Conservation (phyloP, 2,888 invertebrate genomes). For the Monoplex corrugatus region DNA sequence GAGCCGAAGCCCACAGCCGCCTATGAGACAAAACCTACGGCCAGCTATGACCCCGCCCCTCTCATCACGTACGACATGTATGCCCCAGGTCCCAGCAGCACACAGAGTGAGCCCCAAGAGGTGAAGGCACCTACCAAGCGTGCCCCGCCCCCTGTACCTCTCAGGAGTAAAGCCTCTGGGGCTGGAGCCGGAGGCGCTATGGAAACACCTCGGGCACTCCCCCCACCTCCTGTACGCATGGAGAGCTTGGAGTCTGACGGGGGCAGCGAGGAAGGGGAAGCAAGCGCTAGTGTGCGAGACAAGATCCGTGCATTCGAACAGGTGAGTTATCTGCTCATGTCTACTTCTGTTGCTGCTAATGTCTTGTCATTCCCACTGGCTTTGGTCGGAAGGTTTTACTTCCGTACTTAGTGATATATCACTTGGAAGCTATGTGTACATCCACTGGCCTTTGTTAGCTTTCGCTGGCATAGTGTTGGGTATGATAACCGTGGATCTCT, state of each 20-base stretch:
- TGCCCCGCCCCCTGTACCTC: constrained; percentile 34
- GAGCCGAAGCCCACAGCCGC: neutral
- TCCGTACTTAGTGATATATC: no score
- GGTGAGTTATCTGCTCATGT: constrained; percentile 38
- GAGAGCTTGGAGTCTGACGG: constrained; percentile 41
- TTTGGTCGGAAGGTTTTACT: no score
- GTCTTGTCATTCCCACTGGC: neutral
- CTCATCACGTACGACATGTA: neutral
- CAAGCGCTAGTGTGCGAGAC: constrained; percentile 53
- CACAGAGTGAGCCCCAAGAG: neutral
- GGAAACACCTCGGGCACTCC: neutral
- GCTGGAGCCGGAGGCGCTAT: constrained; percentile 37
- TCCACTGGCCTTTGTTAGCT: no score
- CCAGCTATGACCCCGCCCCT: neutral
- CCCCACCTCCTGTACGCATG: constrained; percentile 3
- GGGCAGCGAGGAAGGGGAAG: constrained; percentile 39
- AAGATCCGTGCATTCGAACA: constrained; percentile 59
- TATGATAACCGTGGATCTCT: no score
- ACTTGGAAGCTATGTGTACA: no score
- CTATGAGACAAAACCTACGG: neutral
- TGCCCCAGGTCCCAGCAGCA: neutral
- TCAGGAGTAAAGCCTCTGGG: constrained; percentile 7
- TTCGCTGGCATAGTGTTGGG: no score
- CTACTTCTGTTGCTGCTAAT: neutral
- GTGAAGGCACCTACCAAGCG: neutral